Percentiles rank a stretch among this genome's conserved stretches.
These are phyloP conservation scores for Allophyes oxyacanthae DNA, from an alignment of 2,888 invertebrate species.

Conservation along the genomic window DNA sequence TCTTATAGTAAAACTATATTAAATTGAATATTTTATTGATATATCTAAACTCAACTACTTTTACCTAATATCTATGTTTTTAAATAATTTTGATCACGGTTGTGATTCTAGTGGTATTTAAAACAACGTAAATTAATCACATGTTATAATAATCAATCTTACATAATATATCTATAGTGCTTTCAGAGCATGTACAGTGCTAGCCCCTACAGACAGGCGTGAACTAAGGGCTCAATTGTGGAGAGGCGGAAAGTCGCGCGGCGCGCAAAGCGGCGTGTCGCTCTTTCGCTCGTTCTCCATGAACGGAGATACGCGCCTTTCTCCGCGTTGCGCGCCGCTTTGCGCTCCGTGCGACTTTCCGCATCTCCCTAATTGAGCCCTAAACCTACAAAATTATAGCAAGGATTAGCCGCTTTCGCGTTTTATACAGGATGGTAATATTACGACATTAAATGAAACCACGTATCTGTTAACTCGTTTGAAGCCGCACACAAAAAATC, in stretches of 20 bases:
- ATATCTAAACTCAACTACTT: not conserved
- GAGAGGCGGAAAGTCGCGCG: no score
- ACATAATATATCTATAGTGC: conserved; percentile 59
- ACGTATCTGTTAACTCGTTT: no score
- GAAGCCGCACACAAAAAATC: no score
- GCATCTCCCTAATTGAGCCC: no score
- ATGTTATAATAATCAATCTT: conserved; percentile 47
- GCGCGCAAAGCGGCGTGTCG: no score
- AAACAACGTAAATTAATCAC: conserved; percentile 56
- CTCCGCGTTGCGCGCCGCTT: no score
- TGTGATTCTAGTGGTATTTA: conserved; percentile 54
- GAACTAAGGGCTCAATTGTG: conserved; percentile 35
- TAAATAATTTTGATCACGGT: conserved; percentile 6
- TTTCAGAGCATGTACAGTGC: conserved; percentile 66
- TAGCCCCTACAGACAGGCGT: conserved; percentile 35
- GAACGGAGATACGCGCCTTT: no score
- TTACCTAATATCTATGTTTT: conserved; percentile 1
- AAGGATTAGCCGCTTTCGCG: conserved; percentile 28
- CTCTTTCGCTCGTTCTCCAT: no score
- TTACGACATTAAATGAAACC: no score
- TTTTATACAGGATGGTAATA: no score
- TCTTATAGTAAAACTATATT: no score
- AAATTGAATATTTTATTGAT: not conserved
- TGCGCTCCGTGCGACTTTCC: no score
- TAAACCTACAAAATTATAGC: conserved; percentile 26